Base-by-base conservation (phyloP, 2,888 invertebrate species). In the Agriopis aurantiaria region DNA sequence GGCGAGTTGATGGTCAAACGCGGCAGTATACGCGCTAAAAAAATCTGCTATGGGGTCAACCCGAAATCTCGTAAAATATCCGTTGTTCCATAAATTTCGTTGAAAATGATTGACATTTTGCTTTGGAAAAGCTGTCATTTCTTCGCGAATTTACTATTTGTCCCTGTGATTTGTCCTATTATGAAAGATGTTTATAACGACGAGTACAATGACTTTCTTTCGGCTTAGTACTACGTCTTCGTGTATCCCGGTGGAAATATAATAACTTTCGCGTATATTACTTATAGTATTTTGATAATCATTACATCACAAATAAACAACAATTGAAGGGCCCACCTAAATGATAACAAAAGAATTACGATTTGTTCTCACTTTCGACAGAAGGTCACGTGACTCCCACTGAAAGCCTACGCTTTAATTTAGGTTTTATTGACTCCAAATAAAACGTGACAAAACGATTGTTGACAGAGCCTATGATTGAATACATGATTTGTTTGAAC, bases 351-450 rank as follows among this genome's bases (percentile, higher is more conserved):
- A 82, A 82, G 80, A 85, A 83, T 82, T 79, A 83, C 76, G 72
- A 75, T 75, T 82, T 77, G 84, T 81, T 85, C 83, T 88, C 82
- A 86, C 88, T 89, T 87, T 88, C 87, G 77, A 84, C 77, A 78
- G 85, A 87, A 89, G 89, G 89, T 82, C 88, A 73, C 61, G 64
- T 62, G 67, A 82, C 87, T 78, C 88, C 88, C 85, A 88, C 88
- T 71, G 41, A 52, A 65, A 75, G 71, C 89, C 88, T 86, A 88
- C 89, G 85, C 85, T 51, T 65, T 72, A 45, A 73, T 79, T 76
- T 66, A 67, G 70, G 63, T 72, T 80, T 80, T 78, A 79, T 77
- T 75, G 72, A 72, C 58, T 68, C 72, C 69, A 68, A 75, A 71
- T 73, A 74, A 70, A 75, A 67, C 72, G 71, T 60, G 74, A 79